Percentiles rank a stretch among this genome's conserved stretches.
Evolutionary conservation across 2,888 invertebrate genomes (phyloP).

Genomic region (Ochlodes sylvanus): DNA sequence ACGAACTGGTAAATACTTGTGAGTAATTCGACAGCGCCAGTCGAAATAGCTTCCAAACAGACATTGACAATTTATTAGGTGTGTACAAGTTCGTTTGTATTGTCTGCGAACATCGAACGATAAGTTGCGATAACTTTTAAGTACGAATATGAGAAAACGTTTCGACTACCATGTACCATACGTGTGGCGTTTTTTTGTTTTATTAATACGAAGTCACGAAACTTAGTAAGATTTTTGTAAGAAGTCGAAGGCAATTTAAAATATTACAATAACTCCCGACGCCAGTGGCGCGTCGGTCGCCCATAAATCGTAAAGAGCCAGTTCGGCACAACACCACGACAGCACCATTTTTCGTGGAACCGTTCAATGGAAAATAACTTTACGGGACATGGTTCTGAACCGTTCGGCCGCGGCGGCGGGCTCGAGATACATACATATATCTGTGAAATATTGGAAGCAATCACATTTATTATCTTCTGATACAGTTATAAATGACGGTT

Average conservation of each 20-base stretch:
- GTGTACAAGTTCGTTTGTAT: too few species aligned
- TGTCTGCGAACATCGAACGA: too few species aligned
- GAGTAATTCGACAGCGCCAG: neutral
- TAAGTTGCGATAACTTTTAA: too few species aligned
- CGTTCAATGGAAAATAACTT: constrained; percentile 31
- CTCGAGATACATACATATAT: neutral
- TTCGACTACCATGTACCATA: too few species aligned
- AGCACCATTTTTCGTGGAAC: constrained; percentile 19
- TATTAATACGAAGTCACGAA: too few species aligned
- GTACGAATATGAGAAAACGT: too few species aligned
- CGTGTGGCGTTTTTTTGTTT: too few species aligned
- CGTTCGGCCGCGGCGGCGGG: neutral
- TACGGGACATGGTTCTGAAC: constrained; percentile 4
- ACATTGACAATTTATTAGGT: too few species aligned
- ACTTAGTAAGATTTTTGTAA: neutral
- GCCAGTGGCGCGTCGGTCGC: neutral
- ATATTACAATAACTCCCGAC: constrained; percentile 9
- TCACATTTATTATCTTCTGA: constrained; percentile 16
- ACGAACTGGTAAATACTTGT: neutral
- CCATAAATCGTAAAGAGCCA: constrained; percentile 24
- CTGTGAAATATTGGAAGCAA: constrained; percentile 19
- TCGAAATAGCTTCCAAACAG: neutral
- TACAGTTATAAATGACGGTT: neutral
- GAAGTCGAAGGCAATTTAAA: constrained; percentile 13
- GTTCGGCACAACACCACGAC: constrained; percentile 12